Evolutionary conservation across 1,140 invertebrate genomes (phyloP).

Genomic region (Ladona fulva): DNA sequence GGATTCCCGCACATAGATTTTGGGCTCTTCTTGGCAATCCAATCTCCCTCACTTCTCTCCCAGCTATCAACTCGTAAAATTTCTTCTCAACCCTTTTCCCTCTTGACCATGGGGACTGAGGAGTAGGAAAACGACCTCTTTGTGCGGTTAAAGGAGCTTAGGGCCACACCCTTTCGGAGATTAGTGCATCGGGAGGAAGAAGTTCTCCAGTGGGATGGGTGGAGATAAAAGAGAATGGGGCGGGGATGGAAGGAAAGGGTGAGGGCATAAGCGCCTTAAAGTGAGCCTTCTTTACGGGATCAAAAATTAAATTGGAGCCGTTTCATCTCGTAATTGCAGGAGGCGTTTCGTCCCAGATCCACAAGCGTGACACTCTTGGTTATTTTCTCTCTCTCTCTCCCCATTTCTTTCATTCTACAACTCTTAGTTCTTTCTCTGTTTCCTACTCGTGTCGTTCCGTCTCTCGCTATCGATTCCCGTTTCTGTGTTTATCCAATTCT

Average conservation of each 20-base stretch:
- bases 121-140: not conserved
- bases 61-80: not conserved
- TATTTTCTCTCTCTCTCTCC: not conserved
- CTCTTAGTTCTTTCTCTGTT: not conserved
- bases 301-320: constrained; percentile 6
- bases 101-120: not conserved
- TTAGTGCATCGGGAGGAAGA: not conserved
- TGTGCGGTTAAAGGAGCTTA: constrained; percentile 8
- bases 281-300: not conserved
- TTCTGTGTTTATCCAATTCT: too few relatives aligned
- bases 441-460: too few relatives aligned
- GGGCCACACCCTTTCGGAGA: not conserved
- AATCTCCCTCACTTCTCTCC: not conserved
- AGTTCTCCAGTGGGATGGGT: not conserved
- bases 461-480: too few relatives aligned
- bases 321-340: not conserved
- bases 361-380: not conserved
- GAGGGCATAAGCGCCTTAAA: not conserved
- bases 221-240: not conserved
- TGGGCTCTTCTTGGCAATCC: not conserved
- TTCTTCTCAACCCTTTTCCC: not conserved
- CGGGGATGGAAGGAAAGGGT: not conserved
- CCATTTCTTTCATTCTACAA: not conserved
- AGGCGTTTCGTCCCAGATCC: not conserved
- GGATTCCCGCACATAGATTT: too few relatives aligned